A percentile compares a stretch with the other conserved stretches of the same genome.
Conservation (phyloP, 2,797 vertebrate genomes). For the Urophycis tenuis region DNA sequence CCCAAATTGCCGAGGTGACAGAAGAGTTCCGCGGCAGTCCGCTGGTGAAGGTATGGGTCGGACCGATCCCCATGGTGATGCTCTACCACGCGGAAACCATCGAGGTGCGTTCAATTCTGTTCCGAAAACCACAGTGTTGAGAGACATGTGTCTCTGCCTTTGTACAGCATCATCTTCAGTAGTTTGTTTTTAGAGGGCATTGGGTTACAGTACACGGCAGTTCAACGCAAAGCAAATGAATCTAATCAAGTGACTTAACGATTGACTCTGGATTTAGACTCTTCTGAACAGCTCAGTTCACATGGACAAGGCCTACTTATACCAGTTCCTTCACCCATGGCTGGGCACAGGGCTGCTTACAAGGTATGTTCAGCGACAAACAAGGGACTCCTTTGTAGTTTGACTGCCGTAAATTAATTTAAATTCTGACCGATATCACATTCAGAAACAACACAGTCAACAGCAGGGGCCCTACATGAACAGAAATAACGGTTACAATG, state of each 20-base stretch:
- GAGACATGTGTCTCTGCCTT: background rate
- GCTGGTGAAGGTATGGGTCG: slow-evolving; percentile 83
- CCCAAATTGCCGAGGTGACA: slow-evolving; percentile 62
- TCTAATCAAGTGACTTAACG: background rate
- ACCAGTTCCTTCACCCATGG: slow-evolving; percentile 88
- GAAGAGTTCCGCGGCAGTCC: slow-evolving; percentile 53
- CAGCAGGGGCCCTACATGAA: background rate
- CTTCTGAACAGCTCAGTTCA: slow-evolving; percentile 78
- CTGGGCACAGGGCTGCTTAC: slow-evolving; percentile 92
- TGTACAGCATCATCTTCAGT: background rate
- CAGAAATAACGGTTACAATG: background rate
- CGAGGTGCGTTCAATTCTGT: slow-evolving; percentile 68
- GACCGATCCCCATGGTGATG: slow-evolving; percentile 72
- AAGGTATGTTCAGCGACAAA: slow-evolving; percentile 66
- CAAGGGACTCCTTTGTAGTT: background rate
- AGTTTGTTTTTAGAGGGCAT: background rate
- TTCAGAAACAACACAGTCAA: background rate
- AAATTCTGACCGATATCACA: background rate
- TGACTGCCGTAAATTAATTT: background rate
- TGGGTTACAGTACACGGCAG: background rate
- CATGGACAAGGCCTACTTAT: slow-evolving; percentile 79
- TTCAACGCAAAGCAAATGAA: background rate
- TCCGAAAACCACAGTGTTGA: background rate
- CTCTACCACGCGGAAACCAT: slow-evolving; percentile 78
- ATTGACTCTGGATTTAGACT: slow-evolving; percentile 56